Base-by-base conservation (phyloP, 2,113 vertebrate species). In the Poecilia latipinna region DNA sequence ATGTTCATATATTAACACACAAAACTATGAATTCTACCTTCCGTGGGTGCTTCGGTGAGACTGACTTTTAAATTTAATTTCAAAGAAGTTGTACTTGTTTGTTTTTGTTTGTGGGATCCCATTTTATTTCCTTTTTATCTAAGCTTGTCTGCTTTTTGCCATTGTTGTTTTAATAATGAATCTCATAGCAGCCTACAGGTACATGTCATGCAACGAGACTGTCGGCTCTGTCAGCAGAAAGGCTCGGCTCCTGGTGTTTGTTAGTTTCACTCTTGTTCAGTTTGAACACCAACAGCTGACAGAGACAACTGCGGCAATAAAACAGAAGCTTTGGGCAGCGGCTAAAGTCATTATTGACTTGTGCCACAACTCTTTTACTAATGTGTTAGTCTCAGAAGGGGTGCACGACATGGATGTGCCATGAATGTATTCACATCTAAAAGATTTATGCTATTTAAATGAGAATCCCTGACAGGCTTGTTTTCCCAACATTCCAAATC, bases 241-340 rank as follows among this genome's bases (percentile, higher is more conserved):
- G 35, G 60, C 31, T 57, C 44, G 4, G 60, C 60, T 13, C 68
- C 51, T 66, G 71, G 4, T 65, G 65, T 67, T 35, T 70, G 19
- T 61, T 57, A 62, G 48, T 71, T 68, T 8, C 69, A 12, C 17
- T 68, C 13, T 81, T 33, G 69, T 64, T 84, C 22, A n/a, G 32
- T 51, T 71, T 74, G 31, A 83, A 72, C 75, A 74, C 39, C 19
- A 70, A 83, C 80, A 64, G 28, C 77, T 60, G 83, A 83, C 87
- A 84, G 32, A 82, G 77, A 89, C 61, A 8, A 74, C 89, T 74
- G 72, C 61, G 3, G 6, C 28, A 24, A 89, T 89, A 86, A 85
- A 86, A 83, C 3, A 26, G 57, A 72, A n/a, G 63, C 86, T 83
- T 69, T 60, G 24, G 75, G 84, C 72, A 70, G 32, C 32, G 31